These are phyloP conservation scores for Chaetodon trifasciatus DNA, from an alignment of 2,797 vertebrate genomes.

Conservation along the genomic window DNA sequence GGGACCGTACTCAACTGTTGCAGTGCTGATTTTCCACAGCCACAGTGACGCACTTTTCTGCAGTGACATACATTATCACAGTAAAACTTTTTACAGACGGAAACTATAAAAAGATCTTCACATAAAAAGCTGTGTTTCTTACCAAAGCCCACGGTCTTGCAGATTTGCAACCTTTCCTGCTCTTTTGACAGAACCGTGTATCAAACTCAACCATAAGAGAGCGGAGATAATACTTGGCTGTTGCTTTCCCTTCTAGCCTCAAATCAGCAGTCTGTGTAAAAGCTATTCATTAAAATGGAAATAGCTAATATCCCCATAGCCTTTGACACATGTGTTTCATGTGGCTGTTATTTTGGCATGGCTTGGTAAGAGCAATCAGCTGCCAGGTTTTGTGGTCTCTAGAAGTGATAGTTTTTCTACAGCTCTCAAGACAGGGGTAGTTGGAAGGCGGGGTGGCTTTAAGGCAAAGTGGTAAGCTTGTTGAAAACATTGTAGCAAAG, in stretches of 20 bases:
- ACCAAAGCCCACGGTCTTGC: slow-evolving; percentile 21
- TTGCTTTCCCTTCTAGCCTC: slow-evolving; percentile 47
- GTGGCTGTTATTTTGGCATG: slow-evolving; percentile 56
- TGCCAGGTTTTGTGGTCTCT: slow-evolving; percentile 56
- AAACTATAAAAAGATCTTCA: slow-evolving; percentile 70
- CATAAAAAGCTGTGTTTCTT: slow-evolving; percentile 33
- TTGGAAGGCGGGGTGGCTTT: slow-evolving; percentile 3
- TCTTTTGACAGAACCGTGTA: slow-evolving; percentile 61
- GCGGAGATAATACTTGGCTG: slow-evolving; percentile 58
- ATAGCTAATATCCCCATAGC: slow-evolving; percentile 58
- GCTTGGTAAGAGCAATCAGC: slow-evolving; percentile 61
- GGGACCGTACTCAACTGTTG: slow-evolving; percentile 55
- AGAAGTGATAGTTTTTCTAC: slow-evolving; percentile 39
- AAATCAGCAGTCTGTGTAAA: slow-evolving; percentile 61
- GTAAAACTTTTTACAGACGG: slow-evolving; percentile 61
- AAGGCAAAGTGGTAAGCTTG: not conserved
- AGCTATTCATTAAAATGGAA: slow-evolving; percentile 70
- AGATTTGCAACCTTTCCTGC: slow-evolving; percentile 61
- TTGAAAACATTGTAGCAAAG: slow-evolving; percentile 5
- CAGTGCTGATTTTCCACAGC: slow-evolving; percentile 64
- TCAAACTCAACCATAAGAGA: slow-evolving; percentile 56
- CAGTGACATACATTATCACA: slow-evolving; percentile 63
- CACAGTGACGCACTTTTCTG: slow-evolving; percentile 66
- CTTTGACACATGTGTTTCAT: slow-evolving; percentile 64
- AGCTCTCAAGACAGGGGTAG: slow-evolving; percentile 29